Evolutionary conservation across 2,888 invertebrate genomes (phyloP).

Genomic region (Cosmia trapezina): DNA sequence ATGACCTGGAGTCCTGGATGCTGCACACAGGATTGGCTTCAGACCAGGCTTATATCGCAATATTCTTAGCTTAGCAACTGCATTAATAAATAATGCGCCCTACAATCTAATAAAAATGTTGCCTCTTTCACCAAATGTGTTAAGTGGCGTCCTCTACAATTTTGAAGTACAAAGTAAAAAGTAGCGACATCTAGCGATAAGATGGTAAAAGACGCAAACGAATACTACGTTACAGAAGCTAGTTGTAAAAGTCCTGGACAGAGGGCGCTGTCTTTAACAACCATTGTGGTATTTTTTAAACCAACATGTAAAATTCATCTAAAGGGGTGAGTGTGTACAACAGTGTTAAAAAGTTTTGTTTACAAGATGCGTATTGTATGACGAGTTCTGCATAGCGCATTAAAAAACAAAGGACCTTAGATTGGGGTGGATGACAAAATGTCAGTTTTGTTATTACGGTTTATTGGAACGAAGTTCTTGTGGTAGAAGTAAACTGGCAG

Average conservation of each 20-base stretch:
- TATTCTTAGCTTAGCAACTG: not conserved
- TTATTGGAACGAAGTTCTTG: no score
- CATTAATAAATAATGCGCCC: not conserved
- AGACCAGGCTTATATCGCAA: no score
- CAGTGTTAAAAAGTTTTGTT: not conserved
- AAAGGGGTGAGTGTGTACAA: not conserved
- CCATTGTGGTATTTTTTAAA: no score
- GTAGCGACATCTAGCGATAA: constrained; percentile 13
- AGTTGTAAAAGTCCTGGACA: not conserved
- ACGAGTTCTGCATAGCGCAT: not conserved
- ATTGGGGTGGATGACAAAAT: not conserved
- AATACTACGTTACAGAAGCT: not conserved
- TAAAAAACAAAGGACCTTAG: not conserved
- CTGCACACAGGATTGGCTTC: no score
- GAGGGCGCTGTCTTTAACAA: constrained; percentile 29
- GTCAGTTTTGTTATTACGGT: not conserved
- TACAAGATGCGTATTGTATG: not conserved
- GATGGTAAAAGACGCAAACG: not conserved
- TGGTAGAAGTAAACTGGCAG: no score
- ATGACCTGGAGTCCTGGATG: no score
- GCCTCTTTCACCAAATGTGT: not conserved
- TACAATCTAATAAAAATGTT: not conserved
- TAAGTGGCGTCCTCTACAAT: constrained; percentile 19
- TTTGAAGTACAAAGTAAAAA: not conserved
- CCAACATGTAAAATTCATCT: not conserved